Percentiles rank a stretch among this genome's conserved stretches.
Conservation (phyloP, 2,797 vertebrate species). For the Alcedo atthis region DNA sequence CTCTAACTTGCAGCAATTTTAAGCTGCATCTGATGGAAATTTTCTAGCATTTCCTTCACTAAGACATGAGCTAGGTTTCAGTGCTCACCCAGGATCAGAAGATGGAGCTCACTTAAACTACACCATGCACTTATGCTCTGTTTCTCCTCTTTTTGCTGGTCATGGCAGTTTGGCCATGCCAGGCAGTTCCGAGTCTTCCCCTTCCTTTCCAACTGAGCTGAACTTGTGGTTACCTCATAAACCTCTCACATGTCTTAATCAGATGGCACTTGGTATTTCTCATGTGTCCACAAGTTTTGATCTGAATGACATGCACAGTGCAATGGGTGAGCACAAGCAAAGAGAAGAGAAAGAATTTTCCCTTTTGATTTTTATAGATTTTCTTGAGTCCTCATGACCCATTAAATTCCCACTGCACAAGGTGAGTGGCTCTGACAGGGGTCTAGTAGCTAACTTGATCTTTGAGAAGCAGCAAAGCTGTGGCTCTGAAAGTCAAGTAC, state of each 20-base stretch:
- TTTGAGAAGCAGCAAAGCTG: background rate
- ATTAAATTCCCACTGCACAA: background rate
- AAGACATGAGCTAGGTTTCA: background rate
- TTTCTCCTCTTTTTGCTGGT: background rate
- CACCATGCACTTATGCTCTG: rapidly evolving
- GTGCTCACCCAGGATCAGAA: background rate
- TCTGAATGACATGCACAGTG: background rate
- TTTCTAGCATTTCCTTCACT: background rate
- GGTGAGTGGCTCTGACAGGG: background rate
- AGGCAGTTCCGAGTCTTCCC: rapidly evolving
- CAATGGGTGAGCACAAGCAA: background rate
- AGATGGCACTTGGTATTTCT: background rate
- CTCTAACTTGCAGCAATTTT: background rate
- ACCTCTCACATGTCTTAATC: background rate
- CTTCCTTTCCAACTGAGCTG: background rate
- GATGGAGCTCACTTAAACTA: background rate
- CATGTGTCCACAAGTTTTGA: background rate
- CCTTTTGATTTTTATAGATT: background rate
- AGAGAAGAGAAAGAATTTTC: background rate
- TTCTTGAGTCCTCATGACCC: background rate
- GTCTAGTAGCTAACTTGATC: background rate
- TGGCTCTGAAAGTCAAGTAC: background rate
- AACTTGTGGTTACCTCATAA: background rate
- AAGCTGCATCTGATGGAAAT: background rate
- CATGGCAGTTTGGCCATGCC: background rate